A percentile compares a stretch with the other conserved stretches of the same genome.
Conservation (phyloP, 2,797 vertebrate species). For the Apodemus agrarius region DNA sequence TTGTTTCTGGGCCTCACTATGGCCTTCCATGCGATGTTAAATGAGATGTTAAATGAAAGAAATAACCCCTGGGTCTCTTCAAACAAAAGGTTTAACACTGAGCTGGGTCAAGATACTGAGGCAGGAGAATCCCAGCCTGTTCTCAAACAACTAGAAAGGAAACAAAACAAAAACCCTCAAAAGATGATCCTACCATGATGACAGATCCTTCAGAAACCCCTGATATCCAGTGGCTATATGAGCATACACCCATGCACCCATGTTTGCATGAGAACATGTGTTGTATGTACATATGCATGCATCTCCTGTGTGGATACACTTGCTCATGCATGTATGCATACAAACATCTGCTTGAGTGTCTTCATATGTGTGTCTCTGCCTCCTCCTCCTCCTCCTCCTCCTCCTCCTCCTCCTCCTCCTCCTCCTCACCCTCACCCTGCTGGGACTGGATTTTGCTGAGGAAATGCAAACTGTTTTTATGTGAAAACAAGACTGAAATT, state of each 20-base stretch:
- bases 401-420: too few relatives aligned
- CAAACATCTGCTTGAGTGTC: neutral
- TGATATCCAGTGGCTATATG: neutral
- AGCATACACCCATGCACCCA: accelerated
- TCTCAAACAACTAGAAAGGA: neutral
- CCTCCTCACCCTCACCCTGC: neutral
- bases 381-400: too few relatives aligned
- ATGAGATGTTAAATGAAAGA: neutral
- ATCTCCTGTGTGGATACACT: accelerated
- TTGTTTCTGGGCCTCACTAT: neutral
- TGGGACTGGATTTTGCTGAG: neutral
- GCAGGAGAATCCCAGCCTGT: neutral
- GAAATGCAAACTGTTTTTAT: slow-evolving; percentile 5
- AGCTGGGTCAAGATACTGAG: neutral
- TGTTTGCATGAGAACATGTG: too few relatives aligned
- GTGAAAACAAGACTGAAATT: slow-evolving; percentile 31
- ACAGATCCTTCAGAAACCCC: neutral
- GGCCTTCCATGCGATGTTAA: neutral
- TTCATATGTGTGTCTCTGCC: neutral
- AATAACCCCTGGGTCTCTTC: neutral
- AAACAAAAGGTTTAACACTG: neutral
- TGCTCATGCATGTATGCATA: accelerated
- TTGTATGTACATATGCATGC: neutral
- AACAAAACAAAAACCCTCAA: neutral
- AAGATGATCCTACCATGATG: neutral